phyloP scores from a whole-genome alignment of 2,888 invertebrate genomes.

The Sesamia inferens region DNA sequence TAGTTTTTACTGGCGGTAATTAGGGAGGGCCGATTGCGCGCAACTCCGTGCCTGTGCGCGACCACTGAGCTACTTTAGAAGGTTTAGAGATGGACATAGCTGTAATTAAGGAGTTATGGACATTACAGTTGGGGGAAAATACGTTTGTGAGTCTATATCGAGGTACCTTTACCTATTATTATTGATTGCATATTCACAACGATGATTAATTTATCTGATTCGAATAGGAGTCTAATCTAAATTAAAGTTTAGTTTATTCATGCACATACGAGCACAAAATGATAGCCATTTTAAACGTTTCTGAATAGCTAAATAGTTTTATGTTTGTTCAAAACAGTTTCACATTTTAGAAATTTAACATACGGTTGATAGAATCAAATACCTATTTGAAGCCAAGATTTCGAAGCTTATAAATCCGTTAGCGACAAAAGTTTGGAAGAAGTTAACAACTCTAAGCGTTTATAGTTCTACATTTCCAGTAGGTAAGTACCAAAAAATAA shows the following conservation, averaged over 20 bases:
- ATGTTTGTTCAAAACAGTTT: conserved; percentile 10
- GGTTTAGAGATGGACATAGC: conserved; percentile 64
- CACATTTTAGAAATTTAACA: neutral
- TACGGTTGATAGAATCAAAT: conserved; percentile 24
- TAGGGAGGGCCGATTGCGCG: conserved; percentile 84
- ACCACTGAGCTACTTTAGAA: conserved; percentile 60
- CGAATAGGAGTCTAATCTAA: neutral
- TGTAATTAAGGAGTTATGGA: neutral
- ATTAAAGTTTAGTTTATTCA: neutral
- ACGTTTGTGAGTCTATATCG: too few relatives aligned
- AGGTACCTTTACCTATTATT: neutral
- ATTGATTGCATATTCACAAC: neutral
- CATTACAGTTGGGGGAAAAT: neutral
- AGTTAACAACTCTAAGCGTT: conserved; percentile 60
- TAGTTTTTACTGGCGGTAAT: conserved; percentile 87
- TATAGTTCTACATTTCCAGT: conserved; percentile 68
- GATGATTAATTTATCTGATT: neutral
- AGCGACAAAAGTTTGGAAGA: conserved; percentile 46
- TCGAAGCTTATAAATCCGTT: conserved; percentile 41
- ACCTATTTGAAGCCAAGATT: conserved; percentile 25
- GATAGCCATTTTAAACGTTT: neutral
- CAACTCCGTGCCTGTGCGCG: conserved; percentile 72
- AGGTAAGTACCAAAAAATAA: conserved; percentile 80
- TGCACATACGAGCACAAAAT: neutral
- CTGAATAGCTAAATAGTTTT: too few relatives aligned